Conservation (phyloP, 2,888 invertebrate genomes). For the Thereva unica region DNA sequence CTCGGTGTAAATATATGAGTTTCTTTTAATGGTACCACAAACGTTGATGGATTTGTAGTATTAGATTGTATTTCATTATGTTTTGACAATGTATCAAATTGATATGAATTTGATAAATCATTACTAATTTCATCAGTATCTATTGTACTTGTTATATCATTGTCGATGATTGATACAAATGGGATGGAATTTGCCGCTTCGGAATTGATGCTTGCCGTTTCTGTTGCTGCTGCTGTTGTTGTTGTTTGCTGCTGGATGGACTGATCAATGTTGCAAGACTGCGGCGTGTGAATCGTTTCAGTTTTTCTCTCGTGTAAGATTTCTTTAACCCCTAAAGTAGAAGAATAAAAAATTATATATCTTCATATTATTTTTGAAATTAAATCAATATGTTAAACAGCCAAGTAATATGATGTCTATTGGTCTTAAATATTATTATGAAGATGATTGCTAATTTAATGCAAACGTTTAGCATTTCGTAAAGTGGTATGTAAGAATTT, state of each 20-base stretch:
- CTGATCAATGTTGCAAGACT: conserved; percentile 42
- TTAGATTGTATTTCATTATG: background rate
- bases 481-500: too few relatives aligned
- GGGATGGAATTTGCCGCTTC: conserved; percentile 17
- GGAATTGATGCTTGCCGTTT: conserved; percentile 24
- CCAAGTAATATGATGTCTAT: conserved; percentile 6
- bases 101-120: conserved; percentile 3
- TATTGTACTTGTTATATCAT: conserved; percentile 31
- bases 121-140: conserved; percentile 1
- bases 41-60: conserved; percentile 16
- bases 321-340: conserved; percentile 48
- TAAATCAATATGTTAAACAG: conserved; percentile 1
- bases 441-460: too few relatives aligned
- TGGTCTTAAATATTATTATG: too few relatives aligned
- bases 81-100: conserved; percentile 7
- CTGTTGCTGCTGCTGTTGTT: conserved; percentile 7
- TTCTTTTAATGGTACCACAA: conserved; percentile 55
- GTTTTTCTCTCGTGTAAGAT: conserved; percentile 50
- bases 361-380: too few relatives aligned
- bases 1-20: conserved; percentile 58
- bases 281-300: conserved; percentile 51
- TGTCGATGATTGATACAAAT: conserved; percentile 38
- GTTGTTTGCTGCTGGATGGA: conserved; percentile 34
- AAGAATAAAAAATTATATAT: conserved; percentile 4
- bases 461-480: too few relatives aligned